Percentiles rank a stretch among this genome's conserved stretches.
Conservation (phyloP, 2,797 vertebrate genomes). For the Zenarchopterus dispar region DNA sequence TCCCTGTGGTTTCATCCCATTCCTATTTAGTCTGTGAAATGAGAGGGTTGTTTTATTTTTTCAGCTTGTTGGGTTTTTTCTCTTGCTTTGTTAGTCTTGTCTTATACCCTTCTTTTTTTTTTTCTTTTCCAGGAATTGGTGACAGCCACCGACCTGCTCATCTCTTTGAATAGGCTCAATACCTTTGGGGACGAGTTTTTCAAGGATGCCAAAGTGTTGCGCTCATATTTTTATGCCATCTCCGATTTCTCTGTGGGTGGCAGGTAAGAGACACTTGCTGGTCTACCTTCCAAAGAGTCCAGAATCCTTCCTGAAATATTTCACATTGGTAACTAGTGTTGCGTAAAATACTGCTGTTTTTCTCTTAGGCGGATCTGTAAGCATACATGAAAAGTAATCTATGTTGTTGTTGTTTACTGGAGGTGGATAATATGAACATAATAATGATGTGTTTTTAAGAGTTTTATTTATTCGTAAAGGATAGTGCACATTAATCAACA, state of each 20-base stretch:
- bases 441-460: too few relatives aligned
- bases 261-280: conserved; percentile 83
- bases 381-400: too few relatives aligned
- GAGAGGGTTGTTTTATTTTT: too few relatives aligned
- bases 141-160: conserved; percentile 92
- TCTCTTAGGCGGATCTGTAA: too few relatives aligned
- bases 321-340: too few relatives aligned
- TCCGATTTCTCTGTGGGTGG: conserved; percentile 94
- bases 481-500: too few relatives aligned
- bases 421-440: too few relatives aligned
- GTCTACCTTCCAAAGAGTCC: neutral
- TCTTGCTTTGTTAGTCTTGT: neutral
- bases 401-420: too few relatives aligned
- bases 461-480: too few relatives aligned
- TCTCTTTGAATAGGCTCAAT: conserved; percentile 93
- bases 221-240: conserved; percentile 93
- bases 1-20: conserved; percentile 5
- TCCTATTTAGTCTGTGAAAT: conserved; percentile 55
- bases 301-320: conserved; percentile 6
- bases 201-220: conserved; percentile 91
- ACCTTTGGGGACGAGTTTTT: conserved; percentile 96
- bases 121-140: conserved; percentile 90
- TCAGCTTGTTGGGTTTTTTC: neutral
- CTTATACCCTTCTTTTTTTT: conserved; percentile 12
- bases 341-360: neutral